Conservation (phyloP, 2,797 vertebrate genomes). For the Leuciscus waleckii region DNA sequence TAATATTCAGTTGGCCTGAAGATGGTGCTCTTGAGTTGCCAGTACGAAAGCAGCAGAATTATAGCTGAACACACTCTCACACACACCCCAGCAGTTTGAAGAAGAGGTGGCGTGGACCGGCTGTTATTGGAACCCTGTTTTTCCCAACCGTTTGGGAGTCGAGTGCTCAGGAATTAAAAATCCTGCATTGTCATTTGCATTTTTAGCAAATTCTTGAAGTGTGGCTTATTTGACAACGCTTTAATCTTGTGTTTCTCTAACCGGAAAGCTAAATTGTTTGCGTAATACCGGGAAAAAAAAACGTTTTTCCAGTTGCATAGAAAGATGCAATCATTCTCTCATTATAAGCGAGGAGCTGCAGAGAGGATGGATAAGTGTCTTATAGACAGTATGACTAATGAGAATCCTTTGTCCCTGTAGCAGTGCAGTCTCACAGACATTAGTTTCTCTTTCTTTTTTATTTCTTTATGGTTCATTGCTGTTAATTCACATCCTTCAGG, state of each 20-base stretch:
- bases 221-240: constrained; percentile 43
- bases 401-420: constrained; percentile 64
- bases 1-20: constrained; percentile 62
- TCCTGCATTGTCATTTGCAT: constrained; percentile 26
- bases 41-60: not conserved
- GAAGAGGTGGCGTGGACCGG: not conserved
- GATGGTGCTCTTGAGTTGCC: constrained; percentile 80
- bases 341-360: constrained; percentile 69
- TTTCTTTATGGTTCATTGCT: not conserved
- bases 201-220: constrained; percentile 27
- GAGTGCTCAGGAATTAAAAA: not conserved
- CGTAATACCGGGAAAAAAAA: constrained; percentile 65
- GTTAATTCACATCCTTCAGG: not conserved
- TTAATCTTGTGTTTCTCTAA: constrained; percentile 61
- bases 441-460: not conserved
- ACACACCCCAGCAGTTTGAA: not conserved
- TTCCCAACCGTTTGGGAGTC: not conserved
- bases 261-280: constrained; percentile 68
- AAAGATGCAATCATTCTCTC: constrained; percentile 75
- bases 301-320: constrained; percentile 72
- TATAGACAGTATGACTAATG: constrained; percentile 72
- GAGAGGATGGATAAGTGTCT: constrained; percentile 66
- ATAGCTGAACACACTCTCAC: not conserved
- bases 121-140: not conserved
- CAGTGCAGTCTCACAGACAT: constrained; percentile 56